Evolutionary conservation across 2,888 invertebrate species (phyloP).

Genomic region (Lucinisca nassula): DNA sequence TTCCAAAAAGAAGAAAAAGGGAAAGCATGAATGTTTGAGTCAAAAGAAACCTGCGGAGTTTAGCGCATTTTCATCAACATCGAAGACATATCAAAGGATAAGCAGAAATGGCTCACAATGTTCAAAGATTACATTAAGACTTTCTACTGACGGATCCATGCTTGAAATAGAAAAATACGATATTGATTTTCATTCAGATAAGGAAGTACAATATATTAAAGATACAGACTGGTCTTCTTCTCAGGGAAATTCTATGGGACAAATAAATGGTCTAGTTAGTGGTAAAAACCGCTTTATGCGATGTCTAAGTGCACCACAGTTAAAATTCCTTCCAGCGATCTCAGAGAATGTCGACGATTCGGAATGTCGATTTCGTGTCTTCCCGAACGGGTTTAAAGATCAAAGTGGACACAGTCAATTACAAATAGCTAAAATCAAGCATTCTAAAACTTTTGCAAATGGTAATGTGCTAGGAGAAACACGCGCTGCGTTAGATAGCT

Average conservation of each 20-base stretch:
- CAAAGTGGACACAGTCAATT: neutral
- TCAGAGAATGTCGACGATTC: neutral
- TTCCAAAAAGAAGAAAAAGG: constrained; percentile 42
- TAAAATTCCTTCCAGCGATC: neutral
- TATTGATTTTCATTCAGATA: constrained; percentile 43
- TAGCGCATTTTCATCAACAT: constrained; percentile 67
- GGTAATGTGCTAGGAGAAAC: no score
- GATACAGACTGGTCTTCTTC: neutral
- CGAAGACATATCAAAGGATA: constrained; percentile 63
- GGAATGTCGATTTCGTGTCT: neutral
- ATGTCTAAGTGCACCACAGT: neutral
- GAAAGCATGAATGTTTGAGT: constrained; percentile 23
- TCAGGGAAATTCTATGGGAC: neutral
- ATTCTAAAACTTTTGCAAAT: neutral
- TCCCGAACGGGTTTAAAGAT: neutral
- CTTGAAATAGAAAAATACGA: constrained; percentile 78
- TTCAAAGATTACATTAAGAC: constrained; percentile 76
- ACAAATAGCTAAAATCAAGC: neutral
- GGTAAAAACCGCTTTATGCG: neutral
- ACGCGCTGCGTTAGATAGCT: no score
- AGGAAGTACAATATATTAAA: neutral
- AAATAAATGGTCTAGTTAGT: neutral
- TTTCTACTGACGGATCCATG: constrained; percentile 78
- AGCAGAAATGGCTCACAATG: constrained; percentile 58
- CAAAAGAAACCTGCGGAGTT: constrained; percentile 43